phyloP scores from a whole-genome alignment of 2,888 invertebrate species.

The Tetheella fluctuosa region DNA sequence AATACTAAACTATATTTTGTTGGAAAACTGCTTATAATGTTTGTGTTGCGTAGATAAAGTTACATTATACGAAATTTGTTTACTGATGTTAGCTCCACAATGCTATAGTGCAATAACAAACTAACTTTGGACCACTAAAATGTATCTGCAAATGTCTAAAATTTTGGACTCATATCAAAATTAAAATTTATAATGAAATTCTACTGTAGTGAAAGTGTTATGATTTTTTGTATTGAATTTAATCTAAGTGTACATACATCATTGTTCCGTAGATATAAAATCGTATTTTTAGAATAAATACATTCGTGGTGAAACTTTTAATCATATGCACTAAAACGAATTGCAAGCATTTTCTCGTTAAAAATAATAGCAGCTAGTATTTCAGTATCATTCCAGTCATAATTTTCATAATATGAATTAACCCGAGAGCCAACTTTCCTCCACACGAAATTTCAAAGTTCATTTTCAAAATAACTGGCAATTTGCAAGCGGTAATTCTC shows the following conservation, averaged over 20 bases:
- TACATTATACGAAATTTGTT: slow-evolving; percentile 12
- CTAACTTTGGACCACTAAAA: background rate
- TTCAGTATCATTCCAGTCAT: slow-evolving; percentile 32
- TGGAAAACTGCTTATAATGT: slow-evolving; percentile 11
- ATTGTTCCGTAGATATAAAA: too few relatives aligned
- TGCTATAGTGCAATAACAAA: background rate
- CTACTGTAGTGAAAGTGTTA: too few relatives aligned
- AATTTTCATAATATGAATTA: slow-evolving; percentile 38
- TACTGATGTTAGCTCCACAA: background rate
- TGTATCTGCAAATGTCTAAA: background rate
- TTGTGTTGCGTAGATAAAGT: slow-evolving; percentile 7
- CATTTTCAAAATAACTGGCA: slow-evolving; percentile 63
- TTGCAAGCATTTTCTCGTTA: background rate
- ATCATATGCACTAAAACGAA: background rate
- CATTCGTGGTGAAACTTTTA: background rate
- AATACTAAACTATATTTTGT: slow-evolving; percentile 16
- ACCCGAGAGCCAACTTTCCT: slow-evolving; percentile 47
- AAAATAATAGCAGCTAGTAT: slow-evolving; percentile 16
- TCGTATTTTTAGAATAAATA: background rate
- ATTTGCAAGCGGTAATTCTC: slow-evolving; percentile 61
- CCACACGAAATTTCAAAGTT: slow-evolving; percentile 58
- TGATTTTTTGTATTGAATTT: too few relatives aligned
- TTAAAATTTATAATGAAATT: background rate
- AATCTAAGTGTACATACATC: too few relatives aligned
- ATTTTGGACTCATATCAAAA: background rate